phyloP scores from a whole-genome alignment of 2,113 vertebrate species.

The Strigops habroptila region DNA sequence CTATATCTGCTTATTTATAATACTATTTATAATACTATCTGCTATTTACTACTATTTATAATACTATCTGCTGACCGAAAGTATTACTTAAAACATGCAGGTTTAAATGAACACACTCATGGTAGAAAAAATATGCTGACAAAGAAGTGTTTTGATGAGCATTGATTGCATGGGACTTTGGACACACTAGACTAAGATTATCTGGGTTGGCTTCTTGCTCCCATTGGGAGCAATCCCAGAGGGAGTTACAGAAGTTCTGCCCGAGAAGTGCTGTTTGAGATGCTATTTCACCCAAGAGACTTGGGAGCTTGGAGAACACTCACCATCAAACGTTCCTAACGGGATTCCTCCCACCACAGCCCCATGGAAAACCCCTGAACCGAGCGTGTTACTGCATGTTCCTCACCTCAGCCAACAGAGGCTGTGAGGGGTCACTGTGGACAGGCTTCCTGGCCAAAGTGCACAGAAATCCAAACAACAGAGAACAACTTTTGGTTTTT shows the following conservation, averaged over 20 bases:
- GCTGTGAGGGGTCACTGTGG: neutral
- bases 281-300: neutral
- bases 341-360: neutral
- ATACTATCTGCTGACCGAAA: neutral
- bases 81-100: neutral
- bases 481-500: slow-evolving; percentile 19
- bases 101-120: neutral
- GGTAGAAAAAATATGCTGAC: neutral
- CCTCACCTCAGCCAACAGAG: neutral
- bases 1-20: no score
- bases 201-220: neutral
- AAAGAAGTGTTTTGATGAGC: neutral
- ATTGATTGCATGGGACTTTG: neutral
- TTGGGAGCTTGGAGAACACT: neutral
- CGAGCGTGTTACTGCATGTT: rapidly evolving
- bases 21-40: neutral
- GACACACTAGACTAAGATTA: neutral
- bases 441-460: neutral
- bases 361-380: neutral
- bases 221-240: neutral
- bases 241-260: neutral
- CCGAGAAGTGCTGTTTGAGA: neutral
- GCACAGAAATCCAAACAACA: slow-evolving; percentile 26
- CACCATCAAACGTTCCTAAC: neutral
- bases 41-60: neutral